Percentiles rank a stretch among this genome's conserved stretches.
Evolutionary conservation across 1,140 invertebrate species (phyloP).

Genomic region (Homalodisca vitripennis): DNA sequence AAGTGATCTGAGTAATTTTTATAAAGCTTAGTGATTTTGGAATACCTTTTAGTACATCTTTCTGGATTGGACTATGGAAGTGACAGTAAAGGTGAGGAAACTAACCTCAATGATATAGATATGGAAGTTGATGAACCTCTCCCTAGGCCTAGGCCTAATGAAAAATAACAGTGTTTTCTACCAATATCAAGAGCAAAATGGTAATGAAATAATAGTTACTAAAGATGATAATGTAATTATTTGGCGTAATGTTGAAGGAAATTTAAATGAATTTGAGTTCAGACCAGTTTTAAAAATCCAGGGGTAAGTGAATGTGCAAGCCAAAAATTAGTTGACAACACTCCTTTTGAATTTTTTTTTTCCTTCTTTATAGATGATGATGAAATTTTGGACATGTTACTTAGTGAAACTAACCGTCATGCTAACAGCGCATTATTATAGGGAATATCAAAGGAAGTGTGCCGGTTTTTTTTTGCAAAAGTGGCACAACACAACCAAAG

Average conservation of each 20-base stretch:
- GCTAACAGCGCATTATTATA: background rate
- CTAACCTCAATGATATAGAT: too few relatives aligned
- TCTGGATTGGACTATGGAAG: too few relatives aligned
- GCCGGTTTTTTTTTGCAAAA: background rate
- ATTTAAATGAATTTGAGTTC: background rate
- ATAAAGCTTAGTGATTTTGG: too few relatives aligned
- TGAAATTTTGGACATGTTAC: background rate
- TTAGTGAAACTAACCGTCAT: background rate
- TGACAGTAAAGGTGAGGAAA: too few relatives aligned
- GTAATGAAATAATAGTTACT: background rate
- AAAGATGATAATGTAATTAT: background rate
- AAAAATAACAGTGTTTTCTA: too few relatives aligned
- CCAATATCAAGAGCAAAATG: too few relatives aligned
- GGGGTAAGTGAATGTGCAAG: background rate
- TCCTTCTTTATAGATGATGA: background rate
- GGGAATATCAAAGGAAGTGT: background rate
- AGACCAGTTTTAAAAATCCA: background rate
- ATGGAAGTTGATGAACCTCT: too few relatives aligned
- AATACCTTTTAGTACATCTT: too few relatives aligned
- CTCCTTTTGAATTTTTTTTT: conserved; percentile 9
- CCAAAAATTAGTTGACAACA: background rate
- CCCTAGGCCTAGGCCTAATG: too few relatives aligned
- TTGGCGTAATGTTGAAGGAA: background rate
- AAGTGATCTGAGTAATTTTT: too few relatives aligned
- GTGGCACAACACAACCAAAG: too few relatives aligned